Base-by-base conservation (phyloP, 2,888 invertebrate genomes). In the Mylabris sibirica region DNA sequence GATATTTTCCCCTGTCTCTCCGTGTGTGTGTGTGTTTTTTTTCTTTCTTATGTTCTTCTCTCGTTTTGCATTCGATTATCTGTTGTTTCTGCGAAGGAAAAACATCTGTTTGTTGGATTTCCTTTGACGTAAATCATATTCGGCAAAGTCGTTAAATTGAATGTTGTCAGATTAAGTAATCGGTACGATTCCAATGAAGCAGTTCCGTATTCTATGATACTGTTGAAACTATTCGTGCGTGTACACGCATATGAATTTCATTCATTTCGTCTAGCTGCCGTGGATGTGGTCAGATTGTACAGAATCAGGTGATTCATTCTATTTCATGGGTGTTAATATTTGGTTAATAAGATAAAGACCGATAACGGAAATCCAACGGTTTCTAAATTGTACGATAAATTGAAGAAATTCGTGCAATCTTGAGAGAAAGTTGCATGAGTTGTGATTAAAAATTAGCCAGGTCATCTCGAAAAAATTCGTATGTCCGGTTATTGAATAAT, bases 341-440 rank as follows among this genome's bases (percentile, higher is more conserved):
- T 17, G 44, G 3, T 4, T 44, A n/a, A 44, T n/a, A n/a, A 44
- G 6, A 17, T 44, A 44, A n/a, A 17, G n/a, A 17, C n/a, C 6
- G 4, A 44, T 44, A 44, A 44, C 44, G 44, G 44, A 44, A 44
- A 17, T 14, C 12, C 12, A 38, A n/a, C n/a, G 44, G 17, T 44
- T 44, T 44, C 44, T 44, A 41, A 41, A 41, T 14, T 38, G 14
- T 3, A 38, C 38, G 12, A 14, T 60, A 64, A 64, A 60, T 60
- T 53, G 64, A 35, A 44, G 59, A 67, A 67, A 63, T 67, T 60
- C 4, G 1, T 63, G 63, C 53, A 63, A 53, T 63, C 20, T 53
- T 63, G 22, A 24, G 20, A 49, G 49, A 49, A 49, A 49, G 22
- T 53, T 22, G 26, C n/a, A 5, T 61, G 34, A n/a, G 34, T 66